Base-by-base conservation (phyloP, 2,113 vertebrate species). In the Melanotaenia duboulayi region DNA sequence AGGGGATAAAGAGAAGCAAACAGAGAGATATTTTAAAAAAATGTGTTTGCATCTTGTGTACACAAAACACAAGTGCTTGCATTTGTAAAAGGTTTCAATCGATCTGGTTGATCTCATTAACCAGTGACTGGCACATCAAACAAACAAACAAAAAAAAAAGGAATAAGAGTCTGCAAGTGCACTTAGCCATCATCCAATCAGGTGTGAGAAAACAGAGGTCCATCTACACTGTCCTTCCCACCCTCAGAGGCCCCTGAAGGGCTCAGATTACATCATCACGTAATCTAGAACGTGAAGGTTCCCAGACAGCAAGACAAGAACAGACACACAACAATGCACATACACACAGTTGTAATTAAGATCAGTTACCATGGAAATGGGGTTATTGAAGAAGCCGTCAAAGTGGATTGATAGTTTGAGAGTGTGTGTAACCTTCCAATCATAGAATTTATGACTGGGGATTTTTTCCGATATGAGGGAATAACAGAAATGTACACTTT, bases 341-440 rank as follows among this genome's bases (percentile, higher is more conserved):
- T 40, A 56, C 32, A 24, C 44, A 56, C 48, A 62, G 52, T 11
- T 59, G 75, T 83, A 89, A 90, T 90, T 90, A 90, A 84, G 78
- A 89, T 84, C 80, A 61, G 91, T 92, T 89, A 79, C 87, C 86
- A 92, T 90, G 82, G 90, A 79, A 80, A 91, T 84, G 42, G 72
- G 78, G 70, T 64, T 81, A 83, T 71, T 80, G 83, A 85, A 87
- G 49, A 83, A 79, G 81, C 80, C 61, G 55, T 79, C 83, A 68
- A 79, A 84, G 66, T 77, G 75, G 79, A 90, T 76, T 78, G 80
- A 84, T 69, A 60, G 59, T 59, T 19, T 48, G 59, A 24, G 65
- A 20, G 40, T n/a, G 65, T 61, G 46, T 55, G 70, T 63, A 40
- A 67, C 35, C 40, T 56, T 69, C 58, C 20, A 76, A 74, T 65